Evolutionary conservation across 2,888 invertebrate genomes (phyloP), one percentile per base, ranked within the genome.

Genomic region (Corythucha ciliata): DNA sequence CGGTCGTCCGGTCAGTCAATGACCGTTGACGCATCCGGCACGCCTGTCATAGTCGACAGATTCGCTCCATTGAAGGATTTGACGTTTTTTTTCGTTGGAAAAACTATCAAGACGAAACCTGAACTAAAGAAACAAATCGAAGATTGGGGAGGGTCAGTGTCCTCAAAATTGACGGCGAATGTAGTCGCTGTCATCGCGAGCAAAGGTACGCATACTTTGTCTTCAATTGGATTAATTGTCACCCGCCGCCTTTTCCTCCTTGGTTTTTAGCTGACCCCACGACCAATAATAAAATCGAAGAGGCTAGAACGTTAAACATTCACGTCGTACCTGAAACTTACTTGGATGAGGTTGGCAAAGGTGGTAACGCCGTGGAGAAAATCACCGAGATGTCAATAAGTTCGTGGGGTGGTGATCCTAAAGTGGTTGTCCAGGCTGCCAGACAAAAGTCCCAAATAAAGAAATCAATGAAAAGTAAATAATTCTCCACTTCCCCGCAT

Each of bases 331-430:
- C 85, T 7, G 78, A 80, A 61, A 78, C 79, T 36, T 89, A 83
- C 65, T 65, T 93, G 1, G 80, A 83, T 54, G 74, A 78, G 55
- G 78, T 77, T 16, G 70, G 76, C 47, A 69, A 74, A 21, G 58
- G 55, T 21, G 69, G 67, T n/a, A 76, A 81, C 59, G 73, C 74
- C 0, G 76, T 80, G 1, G 71, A 77, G 22, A 74, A 80, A 34
- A 69, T 84, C 2, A 74, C 77, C 54, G 77, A 80, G 59, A 79
- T 83, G 65, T 81, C 78, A 56, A 79, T 92, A 58, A 83, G 83
- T 24, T 72, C 78, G 47, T 92, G 92, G 92, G 90, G 90, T 12
- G 42, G 80, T 18, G 85, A 90, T 67, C n/a, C n/a, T 82, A 83
- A 70, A 75, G 75, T 73, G 47, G 29, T 50, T 32, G 10, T 8